Percentiles rank a stretch among this genome's conserved stretches.
These are phyloP conservation scores for Pristionchus mayeri DNA, from an alignment of 2,888 invertebrate species.

Conservation along the genomic window DNA sequence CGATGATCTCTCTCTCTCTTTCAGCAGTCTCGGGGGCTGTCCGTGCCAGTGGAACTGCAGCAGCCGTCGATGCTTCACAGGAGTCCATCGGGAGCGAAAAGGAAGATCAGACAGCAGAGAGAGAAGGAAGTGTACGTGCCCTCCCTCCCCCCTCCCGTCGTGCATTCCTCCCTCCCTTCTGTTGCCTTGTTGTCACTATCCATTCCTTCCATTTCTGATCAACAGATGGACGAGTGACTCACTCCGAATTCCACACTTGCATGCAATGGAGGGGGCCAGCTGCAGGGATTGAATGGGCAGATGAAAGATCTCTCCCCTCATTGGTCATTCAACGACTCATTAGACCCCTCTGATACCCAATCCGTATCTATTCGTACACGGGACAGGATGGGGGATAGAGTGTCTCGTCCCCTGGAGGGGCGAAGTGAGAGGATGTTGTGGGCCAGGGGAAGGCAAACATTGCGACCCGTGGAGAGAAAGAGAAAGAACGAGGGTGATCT, in stretches of 20 bases:
- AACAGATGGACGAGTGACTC: not conserved
- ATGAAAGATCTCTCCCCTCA: not conserved
- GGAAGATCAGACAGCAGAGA: slow-evolving; percentile 66
- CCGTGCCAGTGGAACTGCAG: slow-evolving; percentile 49
- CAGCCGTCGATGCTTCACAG: slow-evolving; percentile 66
- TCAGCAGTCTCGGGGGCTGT: slow-evolving; percentile 19
- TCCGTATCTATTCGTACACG: slow-evolving; percentile 10
- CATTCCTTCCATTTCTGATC: not conserved
- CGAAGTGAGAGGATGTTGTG: slow-evolving; percentile 10
- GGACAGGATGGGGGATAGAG: slow-evolving; percentile 26
- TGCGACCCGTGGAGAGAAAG: not conserved
- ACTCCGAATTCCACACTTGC: not conserved
- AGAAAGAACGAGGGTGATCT: slow-evolving; percentile 20
- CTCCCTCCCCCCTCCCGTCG: too few species aligned
- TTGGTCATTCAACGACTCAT: slow-evolving; percentile 32
- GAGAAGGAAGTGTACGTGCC: slow-evolving; percentile 55
- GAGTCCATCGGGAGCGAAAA: slow-evolving; percentile 69
- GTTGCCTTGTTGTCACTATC: not conserved
- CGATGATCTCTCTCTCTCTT: too few species aligned
- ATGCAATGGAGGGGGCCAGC: too few species aligned
- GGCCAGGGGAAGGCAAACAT: slow-evolving; percentile 15
- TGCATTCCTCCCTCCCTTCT: too few species aligned
- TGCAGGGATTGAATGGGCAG: not conserved
- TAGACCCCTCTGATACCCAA: slow-evolving; percentile 19
- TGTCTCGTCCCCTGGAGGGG: slow-evolving; percentile 11